phyloP scores from a whole-genome alignment of 2,797 vertebrate species.

The Clarias platycephalus region DNA sequence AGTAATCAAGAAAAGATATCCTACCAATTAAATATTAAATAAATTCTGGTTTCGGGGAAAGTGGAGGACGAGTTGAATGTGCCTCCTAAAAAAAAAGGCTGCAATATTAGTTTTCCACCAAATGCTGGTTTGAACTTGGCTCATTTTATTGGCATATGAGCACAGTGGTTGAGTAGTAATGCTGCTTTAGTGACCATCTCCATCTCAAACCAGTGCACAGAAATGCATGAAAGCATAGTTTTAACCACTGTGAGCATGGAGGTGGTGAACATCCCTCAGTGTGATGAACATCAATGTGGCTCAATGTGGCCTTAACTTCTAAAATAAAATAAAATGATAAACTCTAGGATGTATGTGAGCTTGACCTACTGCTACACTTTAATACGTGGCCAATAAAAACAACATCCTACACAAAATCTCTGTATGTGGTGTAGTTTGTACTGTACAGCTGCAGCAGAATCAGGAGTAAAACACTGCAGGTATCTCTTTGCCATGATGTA shows the following conservation, averaged over 20 bases:
- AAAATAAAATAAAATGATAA: background rate
- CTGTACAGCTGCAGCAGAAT: background rate
- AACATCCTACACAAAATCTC: background rate
- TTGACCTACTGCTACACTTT: background rate
- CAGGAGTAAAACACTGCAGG: background rate
- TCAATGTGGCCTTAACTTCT: background rate
- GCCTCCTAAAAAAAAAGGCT: no score
- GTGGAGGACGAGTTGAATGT: background rate
- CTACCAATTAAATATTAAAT: background rate
- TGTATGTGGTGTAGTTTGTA: background rate
- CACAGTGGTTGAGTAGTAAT: background rate
- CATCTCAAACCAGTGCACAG: background rate
- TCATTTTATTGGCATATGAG: background rate
- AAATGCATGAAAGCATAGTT: background rate
- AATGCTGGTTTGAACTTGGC: background rate
- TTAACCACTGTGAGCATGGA: background rate
- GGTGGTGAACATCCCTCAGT: background rate
- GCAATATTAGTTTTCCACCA: background rate
- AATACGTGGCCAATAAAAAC: background rate
- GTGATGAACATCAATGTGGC: no score
- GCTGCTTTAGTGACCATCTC: background rate
- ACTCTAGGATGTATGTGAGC: background rate
- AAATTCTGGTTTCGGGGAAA: background rate
- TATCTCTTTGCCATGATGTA: background rate
- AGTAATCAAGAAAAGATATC: background rate